Evolutionary conservation across 2,113 vertebrate species (phyloP).

Genomic region (Cyprinus carpio): DNA sequence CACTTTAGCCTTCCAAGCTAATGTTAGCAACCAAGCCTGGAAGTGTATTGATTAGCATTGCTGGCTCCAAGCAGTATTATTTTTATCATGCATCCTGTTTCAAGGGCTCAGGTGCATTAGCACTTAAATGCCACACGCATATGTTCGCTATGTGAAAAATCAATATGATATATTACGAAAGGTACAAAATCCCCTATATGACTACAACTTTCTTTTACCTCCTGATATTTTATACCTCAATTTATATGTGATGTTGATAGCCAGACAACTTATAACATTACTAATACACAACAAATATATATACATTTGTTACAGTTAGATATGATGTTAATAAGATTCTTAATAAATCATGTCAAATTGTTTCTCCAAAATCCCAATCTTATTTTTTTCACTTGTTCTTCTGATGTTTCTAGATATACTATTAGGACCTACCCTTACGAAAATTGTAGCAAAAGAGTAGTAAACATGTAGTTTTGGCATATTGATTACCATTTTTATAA

Average conservation of each 20-base stretch:
- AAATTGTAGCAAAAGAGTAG: too few relatives aligned
- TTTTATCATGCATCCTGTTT: conserved; percentile 18
- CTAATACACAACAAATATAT: neutral
- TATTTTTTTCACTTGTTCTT: neutral
- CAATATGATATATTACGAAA: neutral
- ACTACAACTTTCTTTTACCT: neutral
- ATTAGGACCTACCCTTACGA: neutral
- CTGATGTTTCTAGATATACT: neutral
- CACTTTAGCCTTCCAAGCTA: conserved; percentile 28
- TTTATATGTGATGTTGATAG: neutral
- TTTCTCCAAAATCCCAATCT: neutral
- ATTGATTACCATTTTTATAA: too few relatives aligned
- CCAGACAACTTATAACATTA: neutral
- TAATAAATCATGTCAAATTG: neutral
- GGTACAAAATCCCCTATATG: neutral
- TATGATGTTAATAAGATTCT: neutral
- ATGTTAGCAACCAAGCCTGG: conserved; percentile 19
- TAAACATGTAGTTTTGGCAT: too few relatives aligned
- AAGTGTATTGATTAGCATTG: conserved; percentile 30
- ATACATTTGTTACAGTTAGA: neutral
- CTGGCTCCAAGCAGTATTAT: conserved; percentile 29
- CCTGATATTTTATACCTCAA: neutral
- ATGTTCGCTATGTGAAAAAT: conserved; percentile 6
- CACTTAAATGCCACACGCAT: conserved; percentile 14
- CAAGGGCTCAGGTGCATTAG: conserved; percentile 13